A percentile compares a stretch with the other conserved stretches of the same genome.
Conservation (phyloP, 1,140 invertebrate genomes). For the Eurosta solidaginis region DNA sequence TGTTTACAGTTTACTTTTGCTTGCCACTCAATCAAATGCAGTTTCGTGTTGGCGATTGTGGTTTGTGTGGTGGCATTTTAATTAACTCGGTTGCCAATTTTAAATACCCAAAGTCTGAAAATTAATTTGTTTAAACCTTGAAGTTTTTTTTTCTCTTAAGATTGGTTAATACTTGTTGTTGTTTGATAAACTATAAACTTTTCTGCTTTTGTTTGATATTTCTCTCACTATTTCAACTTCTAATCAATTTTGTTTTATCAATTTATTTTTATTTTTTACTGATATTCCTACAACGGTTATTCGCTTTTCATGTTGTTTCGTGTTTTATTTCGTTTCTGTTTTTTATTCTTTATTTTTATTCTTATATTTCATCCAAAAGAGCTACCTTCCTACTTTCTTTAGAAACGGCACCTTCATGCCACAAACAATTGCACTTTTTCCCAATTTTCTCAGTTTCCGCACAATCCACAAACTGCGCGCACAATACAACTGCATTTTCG, state of each 20-base stretch:
- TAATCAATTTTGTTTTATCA: not conserved
- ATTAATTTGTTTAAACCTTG: not conserved
- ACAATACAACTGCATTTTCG: not conserved
- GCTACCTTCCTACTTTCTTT: conserved; percentile 20
- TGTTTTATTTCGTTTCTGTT: not conserved
- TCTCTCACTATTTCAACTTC: not conserved
- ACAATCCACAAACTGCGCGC: conserved; percentile 3
- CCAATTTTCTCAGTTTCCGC: not conserved
- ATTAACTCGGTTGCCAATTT: not conserved
- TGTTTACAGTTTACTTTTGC: not conserved
- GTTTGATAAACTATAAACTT: not conserved
- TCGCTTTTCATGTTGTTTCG: not conserved
- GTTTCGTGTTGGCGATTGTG: conserved; percentile 17
- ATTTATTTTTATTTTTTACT: not conserved
- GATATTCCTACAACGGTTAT: not conserved
- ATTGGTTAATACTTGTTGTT: not conserved
- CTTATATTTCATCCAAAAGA: not conserved
- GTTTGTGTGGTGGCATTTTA: conserved; percentile 16
- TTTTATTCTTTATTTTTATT: not conserved
- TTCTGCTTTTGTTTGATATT: not conserved
- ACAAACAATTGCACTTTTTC: conserved; percentile 14
- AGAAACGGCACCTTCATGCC: not conserved
- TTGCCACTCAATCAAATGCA: not conserved
- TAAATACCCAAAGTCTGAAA: not conserved
- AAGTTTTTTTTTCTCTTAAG: not conserved